Evolutionary conservation across 2,888 invertebrate genomes (phyloP).

Genomic region (Cabera pusaria): DNA sequence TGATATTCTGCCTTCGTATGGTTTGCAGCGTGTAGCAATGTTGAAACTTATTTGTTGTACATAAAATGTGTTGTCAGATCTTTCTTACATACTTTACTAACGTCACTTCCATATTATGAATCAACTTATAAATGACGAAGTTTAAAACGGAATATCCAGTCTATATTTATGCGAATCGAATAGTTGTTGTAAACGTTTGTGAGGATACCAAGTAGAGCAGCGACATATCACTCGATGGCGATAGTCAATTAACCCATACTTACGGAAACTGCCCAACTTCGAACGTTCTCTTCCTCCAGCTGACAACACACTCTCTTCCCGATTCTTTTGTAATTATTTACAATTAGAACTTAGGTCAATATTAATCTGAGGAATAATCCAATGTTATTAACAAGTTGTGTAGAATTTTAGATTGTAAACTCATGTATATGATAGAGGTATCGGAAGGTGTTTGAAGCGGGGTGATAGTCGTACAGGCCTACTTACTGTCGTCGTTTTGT

Average conservation of each 20-base stretch:
- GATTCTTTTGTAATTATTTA: constrained; percentile 64
- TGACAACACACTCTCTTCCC: constrained; percentile 58
- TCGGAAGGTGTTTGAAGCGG: constrained; percentile 38
- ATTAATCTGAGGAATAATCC: constrained; percentile 63
- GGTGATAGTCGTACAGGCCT: constrained; percentile 60
- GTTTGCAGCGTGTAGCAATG: constrained; percentile 67
- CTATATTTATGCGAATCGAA: too few species aligned
- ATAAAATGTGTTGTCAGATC: constrained; percentile 68
- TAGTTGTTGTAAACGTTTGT: too few species aligned
- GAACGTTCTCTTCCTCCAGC: constrained; percentile 20
- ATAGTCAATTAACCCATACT: constrained; percentile 76
- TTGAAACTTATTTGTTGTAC: constrained; percentile 66
- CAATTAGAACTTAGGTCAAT: constrained; percentile 57
- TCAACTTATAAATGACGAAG: constrained; percentile 1
- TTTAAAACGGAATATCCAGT: too few species aligned
- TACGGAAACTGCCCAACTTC: constrained; percentile 46
- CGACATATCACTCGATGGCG: constrained; percentile 71
- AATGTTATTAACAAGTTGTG: constrained; percentile 69
- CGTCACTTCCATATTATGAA: constrained; percentile 12
- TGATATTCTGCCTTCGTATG: constrained; percentile 31
- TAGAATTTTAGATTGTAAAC: constrained; percentile 61
- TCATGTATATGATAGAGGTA: constrained; percentile 52
- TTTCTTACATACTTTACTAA: constrained; percentile 10
- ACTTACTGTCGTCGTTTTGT: constrained; percentile 46
- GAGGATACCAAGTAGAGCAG: constrained; percentile 36